Evolutionary conservation across 2,797 vertebrate species (phyloP).

Genomic region (Protosalanx chinensis): DNA sequence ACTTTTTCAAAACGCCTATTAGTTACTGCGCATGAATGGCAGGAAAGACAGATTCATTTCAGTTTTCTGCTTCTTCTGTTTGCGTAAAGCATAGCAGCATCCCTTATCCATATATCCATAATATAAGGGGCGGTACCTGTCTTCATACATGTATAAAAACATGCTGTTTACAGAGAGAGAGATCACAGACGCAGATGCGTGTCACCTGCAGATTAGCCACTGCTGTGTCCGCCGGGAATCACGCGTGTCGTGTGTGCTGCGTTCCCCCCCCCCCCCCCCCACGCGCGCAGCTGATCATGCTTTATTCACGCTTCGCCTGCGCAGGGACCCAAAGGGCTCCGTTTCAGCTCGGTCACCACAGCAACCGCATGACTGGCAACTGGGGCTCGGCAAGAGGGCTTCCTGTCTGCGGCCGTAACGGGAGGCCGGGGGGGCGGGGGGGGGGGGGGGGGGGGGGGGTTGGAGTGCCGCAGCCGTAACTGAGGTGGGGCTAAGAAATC

Average conservation of each 20-base stretch:
- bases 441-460: background rate
- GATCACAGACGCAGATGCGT: too few species aligned
- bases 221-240: slow-evolving; percentile 43
- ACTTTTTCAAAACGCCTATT: background rate
- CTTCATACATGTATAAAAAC: too few species aligned
- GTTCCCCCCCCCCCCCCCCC: slow-evolving; percentile 29
- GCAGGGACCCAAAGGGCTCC: slow-evolving; percentile 47
- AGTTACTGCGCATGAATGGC: slow-evolving; percentile 26
- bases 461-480: background rate
- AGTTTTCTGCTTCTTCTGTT: background rate
- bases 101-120: too few species aligned
- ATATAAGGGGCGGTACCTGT: too few species aligned
- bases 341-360: slow-evolving; percentile 51
- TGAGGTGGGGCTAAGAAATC: too few species aligned
- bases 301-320: slow-evolving; percentile 40
- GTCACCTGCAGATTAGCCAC: slow-evolving; percentile 34
- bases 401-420: background rate
- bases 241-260: slow-evolving; percentile 18
- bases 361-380: slow-evolving; percentile 42
- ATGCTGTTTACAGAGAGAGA: too few species aligned
- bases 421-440: background rate
- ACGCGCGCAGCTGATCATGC: slow-evolving; percentile 34
- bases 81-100: too few species aligned
- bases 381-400: slow-evolving; percentile 17
- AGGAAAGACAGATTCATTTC: background rate